phyloP scores from a whole-genome alignment of 2,888 invertebrate genomes.

The Norana najaformis region DNA sequence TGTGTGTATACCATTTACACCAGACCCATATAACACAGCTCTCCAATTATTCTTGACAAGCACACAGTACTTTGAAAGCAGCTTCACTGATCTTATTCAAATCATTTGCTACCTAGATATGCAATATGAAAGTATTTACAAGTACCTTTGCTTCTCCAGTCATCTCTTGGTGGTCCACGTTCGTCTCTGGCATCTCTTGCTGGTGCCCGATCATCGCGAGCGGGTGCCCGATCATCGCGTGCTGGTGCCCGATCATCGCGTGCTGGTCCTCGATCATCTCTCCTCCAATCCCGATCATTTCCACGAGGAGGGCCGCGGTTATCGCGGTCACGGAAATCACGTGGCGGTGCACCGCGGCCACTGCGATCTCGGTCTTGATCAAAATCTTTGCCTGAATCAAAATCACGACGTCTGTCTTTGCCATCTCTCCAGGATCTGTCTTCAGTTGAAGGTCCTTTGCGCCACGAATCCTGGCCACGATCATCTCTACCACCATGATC shows the following conservation, averaged over 20 bases:
- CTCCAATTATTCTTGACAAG: too few species aligned
- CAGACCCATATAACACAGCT: not conserved
- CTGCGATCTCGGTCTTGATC: constrained; percentile 23
- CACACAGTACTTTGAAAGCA: too few species aligned
- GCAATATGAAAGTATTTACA: not conserved
- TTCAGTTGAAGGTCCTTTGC: not conserved
- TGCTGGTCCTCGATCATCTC: constrained; percentile 39
- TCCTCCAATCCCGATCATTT: constrained; percentile 14
- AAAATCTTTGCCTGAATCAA: constrained; percentile 20
- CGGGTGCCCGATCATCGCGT: constrained; percentile 26
- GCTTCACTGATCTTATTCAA: not conserved
- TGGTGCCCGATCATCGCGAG: constrained; percentile 18
- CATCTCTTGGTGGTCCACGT: not conserved
- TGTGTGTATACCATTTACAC: not conserved
- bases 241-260: constrained; percentile 39
- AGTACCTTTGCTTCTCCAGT: constrained; percentile 22
- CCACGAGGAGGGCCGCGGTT: constrained; percentile 35
- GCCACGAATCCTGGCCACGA: constrained; percentile 31
- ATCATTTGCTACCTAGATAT: not conserved
- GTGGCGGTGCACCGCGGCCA: constrained; percentile 17
- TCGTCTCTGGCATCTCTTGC: constrained; percentile 22
- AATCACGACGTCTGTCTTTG: not conserved
- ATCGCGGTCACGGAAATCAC: constrained; percentile 33
- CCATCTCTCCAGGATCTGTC: not conserved
- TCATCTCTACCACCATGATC: constrained; percentile 39